Base-by-base conservation (phyloP, 2,888 invertebrate species). In the Ephialtes manifestator region DNA sequence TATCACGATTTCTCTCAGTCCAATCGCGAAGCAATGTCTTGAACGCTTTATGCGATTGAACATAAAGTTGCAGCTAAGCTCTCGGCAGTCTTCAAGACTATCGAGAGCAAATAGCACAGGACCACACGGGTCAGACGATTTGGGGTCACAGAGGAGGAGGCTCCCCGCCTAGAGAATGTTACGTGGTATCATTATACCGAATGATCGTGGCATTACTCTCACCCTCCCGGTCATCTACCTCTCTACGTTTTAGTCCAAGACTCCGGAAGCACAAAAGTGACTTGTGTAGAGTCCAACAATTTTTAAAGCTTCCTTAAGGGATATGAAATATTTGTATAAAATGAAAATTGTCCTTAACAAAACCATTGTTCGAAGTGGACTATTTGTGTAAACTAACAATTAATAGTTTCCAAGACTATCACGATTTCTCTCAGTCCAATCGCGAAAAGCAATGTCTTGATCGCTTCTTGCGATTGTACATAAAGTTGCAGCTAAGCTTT, bases 181-280 rank as follows among this genome's bases (percentile, higher is more conserved):
- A 83, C 85, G 83, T 81, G 75, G 84, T 85, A 88, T 88, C 84
- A 88, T 88, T 86, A 87, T 82, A 77, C 78, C 82, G 83, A 87
- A 86, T 88, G 86, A 85, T 85, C 63, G 71, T 58, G 28, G 72
- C 82, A 84, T 84, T 86, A 87, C 82, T 74, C 80, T 55, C 71
- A 70, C 60, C 18, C 31, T 74, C 24, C 39, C 20, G 43, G 67
- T 18, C 35, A 60, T 35, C 46, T 60, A 60, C 75, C 65, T 58
- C 58, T 63, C 67, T 55, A 75, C 84, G 58, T 76, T 87, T 87
- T 77, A 78, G 39, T 60, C 53, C 63, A 28, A 77, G 53, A 48
- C 72, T 70, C 77, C 71, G 77, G 77, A 77, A 83, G 74, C 63
- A 74, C 68, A 63, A 80, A 83, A 24, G 24, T 24, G 24, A 24